phyloP scores from a whole-genome alignment of 2,797 vertebrate species.

The Gobio occitaniae region DNA sequence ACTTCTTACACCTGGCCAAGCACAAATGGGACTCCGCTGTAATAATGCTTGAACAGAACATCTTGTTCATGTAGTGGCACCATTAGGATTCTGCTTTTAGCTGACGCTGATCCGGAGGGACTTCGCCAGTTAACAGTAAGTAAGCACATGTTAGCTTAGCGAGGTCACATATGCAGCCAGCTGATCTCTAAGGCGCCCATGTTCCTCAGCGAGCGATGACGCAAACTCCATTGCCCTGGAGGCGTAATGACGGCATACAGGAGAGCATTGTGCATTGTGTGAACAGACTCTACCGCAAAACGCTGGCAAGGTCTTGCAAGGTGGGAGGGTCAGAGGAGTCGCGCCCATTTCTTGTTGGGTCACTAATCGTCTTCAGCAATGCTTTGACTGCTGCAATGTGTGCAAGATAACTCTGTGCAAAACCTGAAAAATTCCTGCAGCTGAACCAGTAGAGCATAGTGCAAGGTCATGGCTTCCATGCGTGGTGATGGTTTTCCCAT shows the following conservation, averaged over 20 bases:
- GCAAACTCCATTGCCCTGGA: constrained; percentile 66
- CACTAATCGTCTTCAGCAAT: constrained; percentile 51
- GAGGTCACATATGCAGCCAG: constrained; percentile 69
- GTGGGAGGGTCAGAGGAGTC: constrained; percentile 47
- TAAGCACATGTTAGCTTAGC: constrained; percentile 64
- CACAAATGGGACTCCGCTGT: constrained; percentile 36
- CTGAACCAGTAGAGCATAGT: neutral
- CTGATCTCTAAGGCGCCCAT: constrained; percentile 74
- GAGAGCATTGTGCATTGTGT: constrained; percentile 32
- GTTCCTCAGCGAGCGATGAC: constrained; percentile 74
- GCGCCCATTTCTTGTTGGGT: constrained; percentile 53
- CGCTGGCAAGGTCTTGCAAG: constrained; percentile 6
- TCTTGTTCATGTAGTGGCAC: constrained; percentile 44
- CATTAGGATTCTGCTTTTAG: constrained; percentile 51
- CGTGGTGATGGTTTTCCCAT: constrained; percentile 68
- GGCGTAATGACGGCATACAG: constrained; percentile 54
- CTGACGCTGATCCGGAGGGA: constrained; percentile 48
- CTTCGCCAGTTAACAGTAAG: constrained; percentile 61
- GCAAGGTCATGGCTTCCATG: neutral
- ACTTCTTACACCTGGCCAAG: constrained; percentile 43
- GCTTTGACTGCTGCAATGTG: constrained; percentile 16
- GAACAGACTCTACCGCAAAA: constrained; percentile 4
- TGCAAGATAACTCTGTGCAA: neutral
- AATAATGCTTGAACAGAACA: constrained; percentile 52
- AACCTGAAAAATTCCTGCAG: neutral